Evolutionary conservation across 2,797 vertebrate genomes (phyloP).

Genomic region (Borostomias antarcticus): DNA sequence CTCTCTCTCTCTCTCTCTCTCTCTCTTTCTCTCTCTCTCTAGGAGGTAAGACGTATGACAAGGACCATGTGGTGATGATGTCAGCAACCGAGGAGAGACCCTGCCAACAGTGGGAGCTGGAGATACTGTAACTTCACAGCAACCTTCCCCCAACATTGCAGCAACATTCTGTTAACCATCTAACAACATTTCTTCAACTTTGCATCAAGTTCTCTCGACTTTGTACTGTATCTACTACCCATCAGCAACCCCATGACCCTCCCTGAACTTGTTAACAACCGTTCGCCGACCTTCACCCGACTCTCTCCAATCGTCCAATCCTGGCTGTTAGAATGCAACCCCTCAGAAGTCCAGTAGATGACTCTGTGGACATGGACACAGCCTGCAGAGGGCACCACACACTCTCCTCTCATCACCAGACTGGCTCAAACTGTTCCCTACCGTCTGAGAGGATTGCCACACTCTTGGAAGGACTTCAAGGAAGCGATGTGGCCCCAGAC

Average conservation of each 20-base stretch:
- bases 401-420: conserved; percentile 1
- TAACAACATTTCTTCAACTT: background rate
- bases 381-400: conserved; percentile 3
- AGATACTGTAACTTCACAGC: conserved; percentile 67
- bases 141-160: background rate
- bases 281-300: background rate
- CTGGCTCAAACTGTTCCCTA: background rate
- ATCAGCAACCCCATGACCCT: background rate
- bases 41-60: conserved; percentile 89
- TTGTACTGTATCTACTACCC: background rate
- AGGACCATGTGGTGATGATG: conserved; percentile 85
- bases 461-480: too few relatives aligned
- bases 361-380: background rate
- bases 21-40: conserved; percentile 7
- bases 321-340: conserved; percentile 7
- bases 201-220: too few relatives aligned
- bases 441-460: too few relatives aligned
- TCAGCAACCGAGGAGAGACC: conserved; percentile 71
- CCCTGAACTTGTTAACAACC: background rate
- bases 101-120: conserved; percentile 85
- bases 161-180: background rate
- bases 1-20: background rate
- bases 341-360: background rate
- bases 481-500: too few relatives aligned
- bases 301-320: background rate